Evolutionary conservation across 1,140 invertebrate genomes (phyloP), one percentile per base, ranked within the genome.

Genomic region (Anoplolepis gracilipes): DNA sequence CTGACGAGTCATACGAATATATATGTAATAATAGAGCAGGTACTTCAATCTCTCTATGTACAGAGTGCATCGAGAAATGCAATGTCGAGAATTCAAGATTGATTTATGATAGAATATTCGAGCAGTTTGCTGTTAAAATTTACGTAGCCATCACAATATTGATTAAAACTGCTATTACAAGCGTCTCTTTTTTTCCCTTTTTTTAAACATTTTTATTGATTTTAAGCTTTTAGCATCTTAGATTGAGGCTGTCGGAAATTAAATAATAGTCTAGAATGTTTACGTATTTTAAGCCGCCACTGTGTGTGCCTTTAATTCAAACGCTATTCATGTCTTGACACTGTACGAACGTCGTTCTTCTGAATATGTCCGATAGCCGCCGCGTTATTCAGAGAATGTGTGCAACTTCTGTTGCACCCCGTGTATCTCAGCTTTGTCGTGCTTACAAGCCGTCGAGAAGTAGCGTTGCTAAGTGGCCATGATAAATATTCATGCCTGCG

Each of bases 401-500:
- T n/a, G 39, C 70, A 73, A 75, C 39, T 65, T 82, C 88, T 62
- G 53, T 46, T 39, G 77, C 70, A 88, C 25, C 49, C 46, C 39
- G 39, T 53, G 57, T 36, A 57, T 69, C 55, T 70, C 59, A 28
- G 16, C 86, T 82, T 69, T 61, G 82, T 69, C 72, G 53, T 62
- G 73, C 70, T 75, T 75, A 87, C 59, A 46, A 65, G 81, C 30
- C 57, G 87, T 73, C 61, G 88, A 75, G 84, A 88, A 88, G 87
- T 82, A 82, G 49, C 65, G 67, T 59, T 62, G 85, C 76, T 87
- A 87, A 86, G 87, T 84, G 72, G 65, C 59, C 72, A 39, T 84
- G 82, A 90, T 91, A 91, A 90, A 91, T 91, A 91, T 91, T 91
- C 90, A 91, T 91, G 79, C 69, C 30, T 22, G 76, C 49, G 46